Evolutionary conservation across 1,140 invertebrate genomes (phyloP).

Genomic region (Lamellibrachia luymesi): DNA sequence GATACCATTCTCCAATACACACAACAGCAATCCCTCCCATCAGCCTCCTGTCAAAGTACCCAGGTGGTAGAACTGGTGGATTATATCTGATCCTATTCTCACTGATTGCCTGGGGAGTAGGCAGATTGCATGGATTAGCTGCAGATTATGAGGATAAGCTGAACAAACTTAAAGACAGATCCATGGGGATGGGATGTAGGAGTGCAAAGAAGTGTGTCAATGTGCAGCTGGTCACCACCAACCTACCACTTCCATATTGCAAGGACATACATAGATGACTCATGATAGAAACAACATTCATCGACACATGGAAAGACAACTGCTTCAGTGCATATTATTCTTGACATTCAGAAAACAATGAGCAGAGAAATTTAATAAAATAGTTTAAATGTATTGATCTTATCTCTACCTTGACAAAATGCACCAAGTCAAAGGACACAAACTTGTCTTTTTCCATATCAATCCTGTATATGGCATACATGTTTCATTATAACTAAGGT

Average conservation of each 20-base stretch:
- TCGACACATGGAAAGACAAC: background rate
- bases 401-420: background rate
- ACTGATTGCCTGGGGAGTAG: background rate
- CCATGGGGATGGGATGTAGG: background rate
- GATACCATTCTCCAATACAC: background rate
- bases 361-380: background rate
- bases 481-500: too few relatives aligned
- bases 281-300: background rate
- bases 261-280: too few relatives aligned
- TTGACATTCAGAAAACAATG: background rate
- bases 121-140: background rate
- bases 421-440: too few relatives aligned
- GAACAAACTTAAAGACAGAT: background rate
- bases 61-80: background rate
- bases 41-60: background rate
- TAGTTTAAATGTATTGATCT: background rate
- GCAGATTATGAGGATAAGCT: background rate
- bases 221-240: background rate
- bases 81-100: background rate
- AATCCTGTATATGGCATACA: too few relatives aligned
- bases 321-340: too few relatives aligned
- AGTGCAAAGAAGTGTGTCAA: background rate
- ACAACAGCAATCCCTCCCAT: constrained; percentile 7
- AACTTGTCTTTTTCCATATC: too few relatives aligned
- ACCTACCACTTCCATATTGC: too few relatives aligned